Evolutionary conservation across 1,140 invertebrate species (phyloP).

Genomic region (Megalopta genalis): DNA sequence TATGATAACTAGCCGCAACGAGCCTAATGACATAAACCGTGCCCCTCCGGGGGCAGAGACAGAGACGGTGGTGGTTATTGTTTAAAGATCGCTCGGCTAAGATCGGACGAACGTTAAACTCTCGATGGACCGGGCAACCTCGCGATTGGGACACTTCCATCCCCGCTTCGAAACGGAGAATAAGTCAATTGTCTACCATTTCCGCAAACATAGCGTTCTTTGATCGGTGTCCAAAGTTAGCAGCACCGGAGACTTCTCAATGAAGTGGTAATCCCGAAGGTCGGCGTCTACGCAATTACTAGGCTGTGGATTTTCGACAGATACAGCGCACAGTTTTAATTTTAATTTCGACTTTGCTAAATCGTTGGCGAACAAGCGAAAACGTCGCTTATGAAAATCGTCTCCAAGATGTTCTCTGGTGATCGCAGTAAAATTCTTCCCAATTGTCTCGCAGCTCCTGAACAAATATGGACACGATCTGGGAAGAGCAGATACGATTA

Average conservation of each 20-base stretch:
- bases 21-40: conserved; percentile 48
- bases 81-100: conserved; percentile 14
- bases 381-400: too few relatives aligned
- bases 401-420: too few relatives aligned
- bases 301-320: too few relatives aligned
- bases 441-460: too few relatives aligned
- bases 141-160: conserved; percentile 13
- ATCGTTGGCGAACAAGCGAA: too few relatives aligned
- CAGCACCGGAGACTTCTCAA: neutral
- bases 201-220: neutral
- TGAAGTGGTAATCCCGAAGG: neutral
- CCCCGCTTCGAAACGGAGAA: conserved; percentile 4
- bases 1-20: conserved; percentile 52
- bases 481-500: too few relatives aligned
- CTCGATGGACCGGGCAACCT: neutral
- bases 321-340: too few relatives aligned
- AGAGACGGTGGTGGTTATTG: conserved; percentile 28
- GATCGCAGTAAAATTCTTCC: too few relatives aligned
- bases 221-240: neutral
- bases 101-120: conserved; percentile 28
- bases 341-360: too few relatives aligned
- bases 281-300: neutral
- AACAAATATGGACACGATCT: too few relatives aligned
- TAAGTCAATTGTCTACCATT: neutral
- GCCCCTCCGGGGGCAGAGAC: neutral